phyloP scores from a whole-genome alignment of 2,888 invertebrate genomes.

The Mesoligia furuncula region DNA sequence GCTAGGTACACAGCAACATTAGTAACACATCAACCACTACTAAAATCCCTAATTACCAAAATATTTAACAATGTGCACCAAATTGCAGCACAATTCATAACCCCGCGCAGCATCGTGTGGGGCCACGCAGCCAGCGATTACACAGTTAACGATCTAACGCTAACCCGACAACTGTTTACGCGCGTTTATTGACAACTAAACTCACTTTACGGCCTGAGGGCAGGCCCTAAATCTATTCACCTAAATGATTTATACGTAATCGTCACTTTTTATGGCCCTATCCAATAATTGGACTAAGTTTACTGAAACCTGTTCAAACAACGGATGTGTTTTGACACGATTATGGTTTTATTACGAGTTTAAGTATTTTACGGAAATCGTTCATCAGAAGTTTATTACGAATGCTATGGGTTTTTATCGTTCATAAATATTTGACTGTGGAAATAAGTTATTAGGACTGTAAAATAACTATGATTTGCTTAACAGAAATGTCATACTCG shows the following conservation, averaged over 20 bases:
- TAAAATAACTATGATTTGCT: constrained; percentile 44
- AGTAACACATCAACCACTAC: constrained; percentile 53
- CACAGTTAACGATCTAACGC: constrained; percentile 74
- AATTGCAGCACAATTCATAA: constrained; percentile 57
- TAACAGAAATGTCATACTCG: constrained; percentile 56
- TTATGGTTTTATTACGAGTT: constrained; percentile 65
- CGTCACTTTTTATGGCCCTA: constrained; percentile 70
- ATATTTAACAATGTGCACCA: constrained; percentile 61
- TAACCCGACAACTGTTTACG: constrained; percentile 77
- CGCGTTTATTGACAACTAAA: constrained; percentile 82
- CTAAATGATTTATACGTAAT: constrained; percentile 80
- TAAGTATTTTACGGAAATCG: constrained; percentile 66
- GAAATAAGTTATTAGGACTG: constrained; percentile 57
- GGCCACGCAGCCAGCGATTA: constrained; percentile 78
- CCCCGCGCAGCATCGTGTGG: constrained; percentile 61
- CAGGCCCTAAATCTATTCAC: constrained; percentile 80
- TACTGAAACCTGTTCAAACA: constrained; percentile 67
- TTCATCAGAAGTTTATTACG: constrained; percentile 65
- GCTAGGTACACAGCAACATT: constrained; percentile 53
- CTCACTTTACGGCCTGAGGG: constrained; percentile 76
- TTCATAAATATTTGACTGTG: constrained; percentile 63
- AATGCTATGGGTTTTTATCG: constrained; percentile 61
- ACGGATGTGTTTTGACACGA: constrained; percentile 68
- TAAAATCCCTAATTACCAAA: constrained; percentile 62
- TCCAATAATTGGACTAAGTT: constrained; percentile 65